phyloP scores from a whole-genome alignment of 2,888 invertebrate genomes.

The Oscheius sp. region DNA sequence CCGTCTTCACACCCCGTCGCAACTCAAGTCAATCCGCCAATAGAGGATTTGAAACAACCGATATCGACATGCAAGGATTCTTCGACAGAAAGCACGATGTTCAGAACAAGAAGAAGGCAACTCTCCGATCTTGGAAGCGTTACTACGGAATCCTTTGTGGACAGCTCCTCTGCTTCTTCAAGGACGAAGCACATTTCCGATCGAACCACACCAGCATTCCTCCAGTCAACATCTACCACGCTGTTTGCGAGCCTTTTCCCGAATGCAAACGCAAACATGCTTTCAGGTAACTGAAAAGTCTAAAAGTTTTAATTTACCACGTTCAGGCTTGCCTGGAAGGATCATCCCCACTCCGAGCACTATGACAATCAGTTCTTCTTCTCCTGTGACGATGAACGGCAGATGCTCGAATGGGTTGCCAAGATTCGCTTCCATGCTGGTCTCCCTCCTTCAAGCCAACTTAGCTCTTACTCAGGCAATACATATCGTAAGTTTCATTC shows the following conservation, averaged over 20 bases:
- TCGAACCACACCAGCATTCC: conserved; percentile 80
- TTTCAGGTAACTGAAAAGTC: conserved; percentile 76
- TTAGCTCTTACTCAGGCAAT: conserved; percentile 46
- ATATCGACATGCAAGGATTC: conserved; percentile 76
- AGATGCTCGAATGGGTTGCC: conserved; percentile 76
- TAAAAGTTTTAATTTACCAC: neutral
- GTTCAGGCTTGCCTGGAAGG: conserved; percentile 18
- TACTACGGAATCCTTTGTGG: conserved; percentile 95
- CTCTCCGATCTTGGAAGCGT: conserved; percentile 93
- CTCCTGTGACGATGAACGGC: conserved; percentile 81
- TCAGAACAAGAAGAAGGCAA: conserved; percentile 91
- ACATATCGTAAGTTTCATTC: conserved; percentile 9
- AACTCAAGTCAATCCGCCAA: conserved; percentile 62
- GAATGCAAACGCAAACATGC: conserved; percentile 96
- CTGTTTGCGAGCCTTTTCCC: conserved; percentile 86
- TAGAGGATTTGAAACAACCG: conserved; percentile 65
- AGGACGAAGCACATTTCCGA: conserved; percentile 88
- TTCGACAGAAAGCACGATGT: conserved; percentile 94
- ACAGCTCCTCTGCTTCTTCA: conserved; percentile 95
- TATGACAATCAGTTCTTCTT: conserved; percentile 93
- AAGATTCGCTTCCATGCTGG: conserved; percentile 93
- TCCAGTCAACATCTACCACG: conserved; percentile 78
- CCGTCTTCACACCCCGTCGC: conserved; percentile 85
- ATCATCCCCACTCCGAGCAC: conserved; percentile 13
- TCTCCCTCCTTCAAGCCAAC: conserved; percentile 81